Conservation (phyloP, 2,113 vertebrate species). For the Motacilla tschutschensis region DNA sequence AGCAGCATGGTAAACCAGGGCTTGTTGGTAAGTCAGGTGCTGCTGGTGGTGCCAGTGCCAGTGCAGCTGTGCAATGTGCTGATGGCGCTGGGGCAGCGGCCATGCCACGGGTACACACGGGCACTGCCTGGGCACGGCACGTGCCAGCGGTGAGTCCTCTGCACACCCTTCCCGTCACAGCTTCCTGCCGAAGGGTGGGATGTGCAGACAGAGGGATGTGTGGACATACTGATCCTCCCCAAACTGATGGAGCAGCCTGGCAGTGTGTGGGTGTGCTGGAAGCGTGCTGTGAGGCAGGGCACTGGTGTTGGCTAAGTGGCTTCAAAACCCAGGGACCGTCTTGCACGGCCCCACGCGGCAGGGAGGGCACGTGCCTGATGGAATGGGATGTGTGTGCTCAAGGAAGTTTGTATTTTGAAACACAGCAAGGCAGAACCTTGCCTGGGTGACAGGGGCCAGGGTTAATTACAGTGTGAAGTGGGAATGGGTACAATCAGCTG, state of each 20-base stretch:
- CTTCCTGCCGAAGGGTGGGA: not conserved
- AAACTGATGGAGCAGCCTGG: rapidly evolving
- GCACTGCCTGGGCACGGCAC: not conserved
- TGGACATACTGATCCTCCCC: not conserved
- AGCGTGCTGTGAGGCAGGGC: rapidly evolving
- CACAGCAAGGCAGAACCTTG: not conserved
- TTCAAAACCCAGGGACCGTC: not conserved
- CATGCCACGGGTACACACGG: rapidly evolving
- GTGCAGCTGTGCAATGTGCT: not conserved
- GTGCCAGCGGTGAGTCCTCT: not conserved
- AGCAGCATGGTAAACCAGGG: not conserved
- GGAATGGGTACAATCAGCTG: not conserved
- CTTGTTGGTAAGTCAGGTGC: no score
- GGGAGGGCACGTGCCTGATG: rapidly evolving
- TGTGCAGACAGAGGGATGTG: not conserved
- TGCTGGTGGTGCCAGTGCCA: not conserved
- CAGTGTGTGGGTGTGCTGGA: not conserved
- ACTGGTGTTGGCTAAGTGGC: not conserved
- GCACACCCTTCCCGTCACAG: not conserved
- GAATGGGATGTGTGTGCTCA: not conserved
- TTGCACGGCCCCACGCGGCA: rapidly evolving
- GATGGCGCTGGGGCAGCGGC: rapidly evolving
- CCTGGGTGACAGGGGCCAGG: not conserved
- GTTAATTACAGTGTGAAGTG: not conserved
- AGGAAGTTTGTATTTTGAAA: not conserved